Base-by-base conservation (phyloP, 2,888 invertebrate genomes). In the Parnassius glacialis region DNA sequence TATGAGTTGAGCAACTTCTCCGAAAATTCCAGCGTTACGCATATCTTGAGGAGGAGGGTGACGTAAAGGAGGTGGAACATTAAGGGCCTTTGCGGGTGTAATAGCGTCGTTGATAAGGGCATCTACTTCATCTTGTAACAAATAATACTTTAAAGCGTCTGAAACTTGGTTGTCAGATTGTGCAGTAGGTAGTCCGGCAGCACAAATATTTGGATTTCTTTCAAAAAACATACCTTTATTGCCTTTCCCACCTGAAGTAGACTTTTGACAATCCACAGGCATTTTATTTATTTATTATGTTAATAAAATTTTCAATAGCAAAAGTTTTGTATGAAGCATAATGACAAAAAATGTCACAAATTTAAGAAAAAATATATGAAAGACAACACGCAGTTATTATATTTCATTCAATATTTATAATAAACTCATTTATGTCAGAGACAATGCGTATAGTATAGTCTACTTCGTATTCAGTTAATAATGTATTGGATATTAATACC, bases 181-280 rank as follows among this genome's bases (percentile, higher is more conserved):
- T 44, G 80, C 78, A 41, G 83, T 77, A 0, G 87, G 82, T 51
- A 87, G 43, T 0, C 90, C 90, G 1, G 89, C 90, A 2, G 90
- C 84, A 66, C 87, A 88, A 52, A 90, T 71, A 16, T 74, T 81
- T n/a, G 78, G 75, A 62, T 81, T 76, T 64, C 89, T 80, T 62
- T 90, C 88, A 60, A 81, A 80, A 57, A 84, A 88, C 79, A 76
- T 84, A 0, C 85, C 87, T 12, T 66, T 45, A 62, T 90, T 89
- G 3, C 90, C 90, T 64, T 90, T 90, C 0, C 90, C 90, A 25
- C 89, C 89, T 0, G 81, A 76, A 10, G 84, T 84, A 16, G 74
- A 75, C 64, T 71, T 75, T 62, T 80, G 75, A 65, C 85, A 87
- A 66, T 83, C 79, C 53, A 81, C 74, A 52, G 85, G 83, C 87